Evolutionary conservation across 2,113 vertebrate species (phyloP), one percentile per base, ranked within the genome.

Genomic region (Neogobius melanostomus): DNA sequence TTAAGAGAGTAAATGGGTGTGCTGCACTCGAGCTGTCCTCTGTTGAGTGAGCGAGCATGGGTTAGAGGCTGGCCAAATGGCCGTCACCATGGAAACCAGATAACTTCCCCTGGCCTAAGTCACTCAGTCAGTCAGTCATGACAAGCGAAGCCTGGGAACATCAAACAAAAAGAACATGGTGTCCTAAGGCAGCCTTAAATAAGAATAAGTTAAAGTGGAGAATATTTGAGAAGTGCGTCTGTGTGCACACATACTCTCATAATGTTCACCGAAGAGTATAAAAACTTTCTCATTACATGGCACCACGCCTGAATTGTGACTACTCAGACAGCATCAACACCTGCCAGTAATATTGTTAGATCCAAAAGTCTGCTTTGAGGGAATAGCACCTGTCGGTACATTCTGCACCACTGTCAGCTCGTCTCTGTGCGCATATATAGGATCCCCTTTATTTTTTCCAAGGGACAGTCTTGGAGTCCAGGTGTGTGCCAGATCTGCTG

Each of bases 1-100:
- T 92, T 91, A 91, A 92, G 88, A 90, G 87, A 90, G 88, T 91
- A 91, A 92, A 91, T 89, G 89, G 91, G 90, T 89, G 88, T 86
- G 85, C 85, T 86, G 82, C 88, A 88, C 88, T 89, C 81, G 86
- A 89, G 88, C 89, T 90, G 88, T 91, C 90, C 89, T 90, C 87
- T 79, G 87, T 66, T 86, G 89, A 91, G 89, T 84, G 90, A 91
- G 79, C 64, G 84, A 86, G 89, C 85, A 36, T 48, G 87, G 88
- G 90, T 89, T 90, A 91, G 81, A 89, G 86, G 87, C 85, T 89
- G 90, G 89, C 76, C 90, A 91, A 90, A 87, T 90, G 90, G 88
- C 88, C 88, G 82, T 91, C 82, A 62, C 88, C 88, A 91, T 91
- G 71, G 89, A 82, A 90, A 91, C 90, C 85, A 81, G 81, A 85